These are phyloP conservation scores for Pica pica DNA, from an alignment of 2,113 vertebrate species.

Conservation along the genomic window DNA sequence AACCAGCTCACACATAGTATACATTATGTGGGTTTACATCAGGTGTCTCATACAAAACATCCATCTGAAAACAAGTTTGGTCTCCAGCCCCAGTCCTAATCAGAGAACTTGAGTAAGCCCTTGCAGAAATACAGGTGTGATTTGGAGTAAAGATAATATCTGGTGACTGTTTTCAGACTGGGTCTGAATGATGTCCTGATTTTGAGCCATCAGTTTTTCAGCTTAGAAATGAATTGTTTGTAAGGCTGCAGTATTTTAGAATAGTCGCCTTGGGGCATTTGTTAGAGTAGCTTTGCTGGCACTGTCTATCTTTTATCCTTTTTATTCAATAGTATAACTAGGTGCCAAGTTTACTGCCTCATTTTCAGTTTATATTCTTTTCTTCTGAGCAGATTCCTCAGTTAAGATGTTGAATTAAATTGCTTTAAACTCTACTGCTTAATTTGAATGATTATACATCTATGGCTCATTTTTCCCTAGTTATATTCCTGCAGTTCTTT, in stretches of 20 bases:
- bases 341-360: neutral
- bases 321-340: neutral
- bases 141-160: neutral
- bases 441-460: constrained; percentile 5
- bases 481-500: neutral
- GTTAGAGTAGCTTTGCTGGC: neutral
- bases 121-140: neutral
- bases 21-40: neutral
- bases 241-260: neutral
- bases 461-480: neutral
- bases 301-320: neutral
- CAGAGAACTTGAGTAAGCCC: neutral
- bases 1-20: neutral
- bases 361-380: neutral
- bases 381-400: constrained; percentile 1
- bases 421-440: neutral
- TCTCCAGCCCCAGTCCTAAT: neutral
- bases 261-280: neutral
- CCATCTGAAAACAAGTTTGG: neutral
- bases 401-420: constrained; percentile 28
- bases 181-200: neutral
- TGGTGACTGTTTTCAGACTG: neutral
- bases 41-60: neutral
- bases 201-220: neutral
- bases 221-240: neutral